These are phyloP conservation scores for Umimayanthus chanpuru DNA, from an alignment of 92 coral and sea anemone species.

Conservation along the genomic window DNA sequence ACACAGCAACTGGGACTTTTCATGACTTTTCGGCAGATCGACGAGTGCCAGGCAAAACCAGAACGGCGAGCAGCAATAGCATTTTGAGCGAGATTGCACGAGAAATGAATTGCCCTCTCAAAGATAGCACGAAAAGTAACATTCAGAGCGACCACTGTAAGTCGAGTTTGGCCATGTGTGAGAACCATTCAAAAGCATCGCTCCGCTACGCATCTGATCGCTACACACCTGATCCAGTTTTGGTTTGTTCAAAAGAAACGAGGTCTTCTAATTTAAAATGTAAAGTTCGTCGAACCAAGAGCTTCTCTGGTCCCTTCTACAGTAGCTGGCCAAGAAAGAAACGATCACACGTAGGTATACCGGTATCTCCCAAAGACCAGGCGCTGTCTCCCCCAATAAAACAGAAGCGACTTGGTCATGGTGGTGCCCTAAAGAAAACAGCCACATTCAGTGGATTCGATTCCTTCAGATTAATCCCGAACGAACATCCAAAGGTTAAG, in stretches of 20 bases:
- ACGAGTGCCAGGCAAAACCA: conserved; percentile 35
- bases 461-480: conserved; percentile 51
- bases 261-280: background rate
- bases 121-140: conserved; percentile 43
- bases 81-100: conserved; percentile 74
- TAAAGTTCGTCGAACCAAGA: conserved; percentile 48
- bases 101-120: conserved; percentile 61
- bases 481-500: background rate
- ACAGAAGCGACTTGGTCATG: conserved; percentile 61
- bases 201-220: background rate
- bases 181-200: background rate
- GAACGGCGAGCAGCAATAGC: conserved; percentile 44
- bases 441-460: conserved; percentile 92
- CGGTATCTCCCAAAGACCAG: conserved; percentile 40
- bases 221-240: background rate
- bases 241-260: background rate
- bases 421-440: conserved; percentile 58
- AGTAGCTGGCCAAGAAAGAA: conserved; percentile 84
- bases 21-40: conserved; percentile 78
- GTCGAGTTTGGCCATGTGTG: conserved; percentile 39
- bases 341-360: conserved; percentile 32
- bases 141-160: conserved; percentile 44
- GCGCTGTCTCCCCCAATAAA: conserved; percentile 76
- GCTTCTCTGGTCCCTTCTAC: conserved; percentile 68
- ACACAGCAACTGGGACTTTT: conserved; percentile 93